Conservation (phyloP, 2,113 vertebrate species). For the Strigops habroptila region DNA sequence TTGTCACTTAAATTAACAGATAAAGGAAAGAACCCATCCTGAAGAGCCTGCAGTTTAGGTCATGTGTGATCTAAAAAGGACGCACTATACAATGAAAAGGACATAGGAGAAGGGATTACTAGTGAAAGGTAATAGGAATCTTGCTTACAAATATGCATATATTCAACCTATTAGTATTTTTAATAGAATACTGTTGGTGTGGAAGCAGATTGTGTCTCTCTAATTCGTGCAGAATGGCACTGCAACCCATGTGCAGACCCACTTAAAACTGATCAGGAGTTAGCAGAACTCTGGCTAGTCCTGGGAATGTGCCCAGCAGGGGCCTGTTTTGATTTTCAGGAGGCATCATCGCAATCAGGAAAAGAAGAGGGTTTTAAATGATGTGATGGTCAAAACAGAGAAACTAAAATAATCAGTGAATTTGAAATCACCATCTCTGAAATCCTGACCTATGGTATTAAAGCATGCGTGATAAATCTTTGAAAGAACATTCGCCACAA, state of each 20-base stretch:
- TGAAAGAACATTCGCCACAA: neutral
- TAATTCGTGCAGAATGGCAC: neutral
- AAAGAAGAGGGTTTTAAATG: neutral
- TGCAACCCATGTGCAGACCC: neutral
- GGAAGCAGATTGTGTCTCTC: neutral
- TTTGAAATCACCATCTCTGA: neutral
- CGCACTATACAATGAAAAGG: neutral
- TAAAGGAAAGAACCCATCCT: neutral
- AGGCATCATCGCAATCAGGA: neutral
- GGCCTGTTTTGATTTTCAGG: neutral
- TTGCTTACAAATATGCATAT: neutral
- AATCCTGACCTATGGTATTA: neutral
- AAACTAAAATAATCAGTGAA: neutral
- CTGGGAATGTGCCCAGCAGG: neutral
- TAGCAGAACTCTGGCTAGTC: neutral
- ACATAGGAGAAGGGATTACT: neutral
- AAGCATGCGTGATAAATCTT: neutral
- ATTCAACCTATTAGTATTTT: neutral
- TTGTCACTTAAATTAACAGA: neutral
- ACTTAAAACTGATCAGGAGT: neutral
- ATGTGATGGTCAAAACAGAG: neutral
- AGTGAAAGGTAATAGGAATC: neutral
- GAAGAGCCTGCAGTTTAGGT: neutral
- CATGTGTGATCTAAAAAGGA: accelerated
- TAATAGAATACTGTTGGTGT: neutral